These are phyloP conservation scores for Drosophila sechellia DNA, from an alignment of 1,140 invertebrate genomes.

Conservation along the genomic window DNA sequence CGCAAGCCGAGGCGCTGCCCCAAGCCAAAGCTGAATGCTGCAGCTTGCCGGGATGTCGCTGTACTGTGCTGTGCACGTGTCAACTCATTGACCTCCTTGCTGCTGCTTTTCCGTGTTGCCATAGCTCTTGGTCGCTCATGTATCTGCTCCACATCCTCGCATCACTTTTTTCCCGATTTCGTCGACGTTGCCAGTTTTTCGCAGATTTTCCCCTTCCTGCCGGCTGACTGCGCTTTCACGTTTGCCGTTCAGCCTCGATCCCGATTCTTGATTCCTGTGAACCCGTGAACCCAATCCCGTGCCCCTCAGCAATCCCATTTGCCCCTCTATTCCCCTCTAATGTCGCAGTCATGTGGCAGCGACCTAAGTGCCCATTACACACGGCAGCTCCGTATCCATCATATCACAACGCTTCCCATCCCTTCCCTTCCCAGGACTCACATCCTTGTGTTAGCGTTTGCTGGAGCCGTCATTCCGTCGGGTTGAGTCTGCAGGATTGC, in stretches of 20 bases:
- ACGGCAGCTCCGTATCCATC: conserved; percentile 18
- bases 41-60: conserved; percentile 26
- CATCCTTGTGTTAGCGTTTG: conserved; percentile 25
- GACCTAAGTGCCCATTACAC: conserved; percentile 56
- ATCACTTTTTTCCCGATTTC: conserved; percentile 40
- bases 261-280: too few relatives aligned
- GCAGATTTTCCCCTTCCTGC: background rate
- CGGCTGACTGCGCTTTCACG: conserved; percentile 21
- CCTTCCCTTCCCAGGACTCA: conserved; percentile 2
- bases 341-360: conserved; percentile 60
- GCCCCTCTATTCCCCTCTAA: conserved; percentile 28
- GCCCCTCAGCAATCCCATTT: conserved; percentile 16
- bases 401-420: conserved; percentile 1
- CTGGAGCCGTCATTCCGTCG: conserved; percentile 29
- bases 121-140: conserved; percentile 10
- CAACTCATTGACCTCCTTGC: conserved; percentile 64
- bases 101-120: conserved; percentile 15
- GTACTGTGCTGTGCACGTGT: conserved; percentile 40
- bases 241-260: conserved; percentile 17
- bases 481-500: conserved; percentile 28
- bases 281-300: background rate
- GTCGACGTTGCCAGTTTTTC: conserved; percentile 34
- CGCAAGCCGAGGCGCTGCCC: conserved; percentile 37
- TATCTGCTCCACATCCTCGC: conserved; percentile 1
- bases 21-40: conserved; percentile 26